Conservation (phyloP, 2,797 vertebrate genomes). For the Sarcophilus harrisii region DNA sequence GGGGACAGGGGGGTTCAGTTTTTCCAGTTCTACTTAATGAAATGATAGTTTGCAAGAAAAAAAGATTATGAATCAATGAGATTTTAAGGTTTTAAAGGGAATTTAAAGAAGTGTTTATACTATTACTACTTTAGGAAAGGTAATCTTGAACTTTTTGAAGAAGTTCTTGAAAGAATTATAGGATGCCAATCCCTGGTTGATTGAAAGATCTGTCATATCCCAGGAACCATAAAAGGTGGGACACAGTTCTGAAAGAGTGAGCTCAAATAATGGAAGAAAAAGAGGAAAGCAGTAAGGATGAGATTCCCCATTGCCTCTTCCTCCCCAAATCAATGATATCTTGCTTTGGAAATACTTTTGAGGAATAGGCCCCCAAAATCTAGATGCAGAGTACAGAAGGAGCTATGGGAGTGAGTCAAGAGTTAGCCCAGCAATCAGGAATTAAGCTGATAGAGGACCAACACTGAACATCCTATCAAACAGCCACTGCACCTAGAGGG, state of each 20-base stretch:
- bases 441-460: background rate
- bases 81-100: background rate
- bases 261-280: background rate
- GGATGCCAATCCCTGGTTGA: background rate
- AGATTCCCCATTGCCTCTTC: background rate
- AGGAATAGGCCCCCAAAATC: background rate
- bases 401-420: background rate
- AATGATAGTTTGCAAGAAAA: background rate
- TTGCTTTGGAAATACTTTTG: background rate
- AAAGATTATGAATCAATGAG: background rate
- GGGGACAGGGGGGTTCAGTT: background rate
- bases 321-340: background rate
- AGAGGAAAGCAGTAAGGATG: background rate
- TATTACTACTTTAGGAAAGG: background rate
- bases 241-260: background rate
- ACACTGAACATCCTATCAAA: background rate
- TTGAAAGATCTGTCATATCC: background rate
- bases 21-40: background rate
- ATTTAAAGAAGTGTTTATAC: background rate
- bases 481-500: background rate
- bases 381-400: background rate
- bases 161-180: background rate
- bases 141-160: background rate
- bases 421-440: background rate
- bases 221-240: background rate